Conservation (phyloP, 1,140 invertebrate genomes). For the Sesamia nonagrioides region DNA sequence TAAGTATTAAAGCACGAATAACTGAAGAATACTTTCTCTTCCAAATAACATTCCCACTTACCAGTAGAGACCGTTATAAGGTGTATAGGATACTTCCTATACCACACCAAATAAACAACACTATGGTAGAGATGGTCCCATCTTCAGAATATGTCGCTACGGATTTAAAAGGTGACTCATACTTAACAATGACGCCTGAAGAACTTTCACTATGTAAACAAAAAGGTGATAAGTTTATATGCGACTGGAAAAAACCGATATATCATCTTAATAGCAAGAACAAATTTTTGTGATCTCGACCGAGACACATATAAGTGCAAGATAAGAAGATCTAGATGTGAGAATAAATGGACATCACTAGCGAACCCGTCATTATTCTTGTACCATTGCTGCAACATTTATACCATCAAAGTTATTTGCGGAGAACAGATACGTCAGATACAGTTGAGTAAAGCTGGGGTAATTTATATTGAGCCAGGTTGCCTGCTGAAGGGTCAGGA, state of each 20-base stretch:
- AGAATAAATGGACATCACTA: not conserved
- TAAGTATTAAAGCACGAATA: slow-evolving; percentile 1
- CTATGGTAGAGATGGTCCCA: not conserved
- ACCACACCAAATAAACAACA: not conserved
- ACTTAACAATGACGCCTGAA: not conserved
- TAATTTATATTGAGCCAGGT: not conserved
- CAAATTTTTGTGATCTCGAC: not conserved
- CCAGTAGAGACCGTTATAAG: slow-evolving; percentile 14
- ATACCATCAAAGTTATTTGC: not conserved
- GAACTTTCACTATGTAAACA: not conserved
- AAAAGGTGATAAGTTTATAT: not conserved
- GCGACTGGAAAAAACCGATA: not conserved
- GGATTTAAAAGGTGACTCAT: not conserved
- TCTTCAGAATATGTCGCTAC: slow-evolving; percentile 7
- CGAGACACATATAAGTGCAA: not conserved
- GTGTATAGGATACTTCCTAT: slow-evolving; percentile 8
- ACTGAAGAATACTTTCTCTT: too few species aligned
- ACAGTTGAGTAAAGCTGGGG: not conserved
- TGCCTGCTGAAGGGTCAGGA: slow-evolving; percentile 1
- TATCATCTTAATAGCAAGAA: not conserved
- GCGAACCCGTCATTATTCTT: not conserved
- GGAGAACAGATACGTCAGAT: not conserved
- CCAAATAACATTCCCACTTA: slow-evolving; percentile 10
- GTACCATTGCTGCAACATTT: slow-evolving; percentile 20
- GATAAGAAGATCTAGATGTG: not conserved